Evolutionary conservation across 2,113 vertebrate species (phyloP).

Genomic region (Hyla sarda): DNA sequence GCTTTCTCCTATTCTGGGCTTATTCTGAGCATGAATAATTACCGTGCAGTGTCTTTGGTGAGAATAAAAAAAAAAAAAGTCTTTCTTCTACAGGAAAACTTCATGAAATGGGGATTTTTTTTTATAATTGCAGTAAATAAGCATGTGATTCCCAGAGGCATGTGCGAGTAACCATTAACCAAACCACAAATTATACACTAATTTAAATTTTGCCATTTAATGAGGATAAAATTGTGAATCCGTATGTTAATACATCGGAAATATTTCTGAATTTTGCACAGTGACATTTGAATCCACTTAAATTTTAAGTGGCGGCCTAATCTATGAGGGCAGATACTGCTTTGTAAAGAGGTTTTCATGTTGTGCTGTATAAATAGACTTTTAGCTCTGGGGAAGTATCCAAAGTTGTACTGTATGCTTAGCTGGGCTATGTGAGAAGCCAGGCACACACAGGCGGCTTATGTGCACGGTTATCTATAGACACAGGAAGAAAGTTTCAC

Average conservation of each 20-base stretch:
- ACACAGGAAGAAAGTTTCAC: slow-evolving; percentile 1
- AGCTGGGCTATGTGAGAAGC: slow-evolving; percentile 3
- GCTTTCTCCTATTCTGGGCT: slow-evolving; percentile 13
- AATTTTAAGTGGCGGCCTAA: slow-evolving; percentile 6
- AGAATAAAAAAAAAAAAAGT: not conserved
- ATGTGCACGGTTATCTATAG: slow-evolving; percentile 9
- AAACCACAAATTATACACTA: slow-evolving; percentile 6
- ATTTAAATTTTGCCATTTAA: slow-evolving; percentile 29
- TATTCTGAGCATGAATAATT: slow-evolving; percentile 44
- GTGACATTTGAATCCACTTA: slow-evolving; percentile 30
- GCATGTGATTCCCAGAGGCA: slow-evolving; percentile 37
- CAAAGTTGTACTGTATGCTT: slow-evolving; percentile 6
- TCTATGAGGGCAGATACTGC: not conserved
- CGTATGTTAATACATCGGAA: not conserved
- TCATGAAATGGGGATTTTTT: slow-evolving; percentile 13
- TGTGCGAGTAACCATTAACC: slow-evolving; percentile 1
- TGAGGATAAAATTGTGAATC: slow-evolving; percentile 13
- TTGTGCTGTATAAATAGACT: slow-evolving; percentile 12
- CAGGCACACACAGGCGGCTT: not conserved
- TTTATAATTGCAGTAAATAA: slow-evolving; percentile 30
- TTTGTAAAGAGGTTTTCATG: not conserved
- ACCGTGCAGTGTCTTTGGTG: slow-evolving; percentile 32
- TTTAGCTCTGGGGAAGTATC: slow-evolving; percentile 29
- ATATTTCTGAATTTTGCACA: slow-evolving; percentile 2
- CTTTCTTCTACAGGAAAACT: slow-evolving; percentile 1